Conservation (phyloP, 2,888 invertebrate genomes). For the Crossocerus cetratus region DNA sequence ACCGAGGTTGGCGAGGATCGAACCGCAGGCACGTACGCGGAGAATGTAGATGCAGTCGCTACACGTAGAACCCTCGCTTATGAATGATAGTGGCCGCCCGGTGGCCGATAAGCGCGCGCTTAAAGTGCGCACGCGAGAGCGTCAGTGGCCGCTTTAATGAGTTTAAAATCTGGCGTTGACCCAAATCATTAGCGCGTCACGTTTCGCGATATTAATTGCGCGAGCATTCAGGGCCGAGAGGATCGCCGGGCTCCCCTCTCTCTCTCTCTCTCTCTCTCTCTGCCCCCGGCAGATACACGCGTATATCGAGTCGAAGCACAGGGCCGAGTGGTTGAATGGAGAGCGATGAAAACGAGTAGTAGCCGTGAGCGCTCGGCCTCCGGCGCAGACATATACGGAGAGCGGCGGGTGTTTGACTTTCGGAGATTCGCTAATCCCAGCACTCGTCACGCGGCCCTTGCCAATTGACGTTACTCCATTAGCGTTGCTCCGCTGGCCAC, state of each 20-base stretch:
- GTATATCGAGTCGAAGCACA: too few relatives aligned
- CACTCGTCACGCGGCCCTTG: not conserved
- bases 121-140: constrained; percentile 21
- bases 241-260: too few relatives aligned
- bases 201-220: constrained; percentile 34
- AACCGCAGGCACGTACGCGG: not conserved
- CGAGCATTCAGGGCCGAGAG: constrained; percentile 1
- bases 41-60: not conserved
- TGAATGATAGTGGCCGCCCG: not conserved
- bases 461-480: constrained; percentile 35
- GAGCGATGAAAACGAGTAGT: constrained; percentile 7
- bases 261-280: too few relatives aligned
- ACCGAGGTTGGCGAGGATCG: too few relatives aligned
- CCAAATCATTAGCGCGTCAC: constrained; percentile 31
- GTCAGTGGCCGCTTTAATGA: constrained; percentile 32
- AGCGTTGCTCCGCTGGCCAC: constrained; percentile 10
- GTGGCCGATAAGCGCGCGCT: constrained; percentile 34
- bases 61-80: not conserved
- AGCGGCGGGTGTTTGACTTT: constrained; percentile 29
- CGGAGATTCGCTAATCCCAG: constrained; percentile 7
- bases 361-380: too few relatives aligned
- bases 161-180: constrained; percentile 46
- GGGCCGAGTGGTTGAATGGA: not conserved
- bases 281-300: too few relatives aligned
- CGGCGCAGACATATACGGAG: constrained; percentile 22